These are phyloP conservation scores for Zophobas atratus DNA, from an alignment of 1,140 invertebrate species.

Conservation along the genomic window DNA sequence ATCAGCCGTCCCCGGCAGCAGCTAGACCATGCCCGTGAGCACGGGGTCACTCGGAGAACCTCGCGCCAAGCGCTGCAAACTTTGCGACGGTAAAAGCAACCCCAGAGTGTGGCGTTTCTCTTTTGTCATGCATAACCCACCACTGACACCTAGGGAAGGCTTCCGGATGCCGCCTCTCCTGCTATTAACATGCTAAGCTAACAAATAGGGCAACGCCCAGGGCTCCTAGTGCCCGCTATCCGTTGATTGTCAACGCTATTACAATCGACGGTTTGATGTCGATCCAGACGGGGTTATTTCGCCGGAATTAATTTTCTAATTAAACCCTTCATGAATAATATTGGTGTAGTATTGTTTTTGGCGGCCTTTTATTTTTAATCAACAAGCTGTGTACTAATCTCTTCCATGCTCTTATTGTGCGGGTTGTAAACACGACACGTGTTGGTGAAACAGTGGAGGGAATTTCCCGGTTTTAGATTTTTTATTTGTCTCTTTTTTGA, in stretches of 20 bases:
- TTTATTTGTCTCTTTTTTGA: not conserved
- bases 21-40: conserved; percentile 67
- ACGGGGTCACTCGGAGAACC: conserved; percentile 66
- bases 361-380: not conserved
- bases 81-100: conserved; percentile 66
- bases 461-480: not conserved
- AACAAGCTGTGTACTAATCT: conserved; percentile 1
- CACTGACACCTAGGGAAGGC: not conserved
- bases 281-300: conserved; percentile 16
- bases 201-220: conserved; percentile 45
- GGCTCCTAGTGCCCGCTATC: conserved; percentile 16
- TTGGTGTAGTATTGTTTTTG: conserved; percentile 11
- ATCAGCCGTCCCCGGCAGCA: conserved; percentile 42
- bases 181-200: conserved; percentile 49
- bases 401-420: conserved; percentile 1
- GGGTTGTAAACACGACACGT: conserved; percentile 27
- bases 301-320: conserved; percentile 30
- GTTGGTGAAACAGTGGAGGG: not conserved
- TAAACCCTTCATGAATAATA: conserved; percentile 33
- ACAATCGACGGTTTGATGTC: conserved; percentile 6
- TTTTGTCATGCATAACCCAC: conserved; percentile 22
- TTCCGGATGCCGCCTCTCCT: not conserved
- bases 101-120: conserved; percentile 34
- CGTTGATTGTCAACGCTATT: conserved; percentile 32
- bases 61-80: conserved; percentile 68